phyloP scores from a whole-genome alignment of 2,888 invertebrate genomes.

The Leistus spinibarbis region DNA sequence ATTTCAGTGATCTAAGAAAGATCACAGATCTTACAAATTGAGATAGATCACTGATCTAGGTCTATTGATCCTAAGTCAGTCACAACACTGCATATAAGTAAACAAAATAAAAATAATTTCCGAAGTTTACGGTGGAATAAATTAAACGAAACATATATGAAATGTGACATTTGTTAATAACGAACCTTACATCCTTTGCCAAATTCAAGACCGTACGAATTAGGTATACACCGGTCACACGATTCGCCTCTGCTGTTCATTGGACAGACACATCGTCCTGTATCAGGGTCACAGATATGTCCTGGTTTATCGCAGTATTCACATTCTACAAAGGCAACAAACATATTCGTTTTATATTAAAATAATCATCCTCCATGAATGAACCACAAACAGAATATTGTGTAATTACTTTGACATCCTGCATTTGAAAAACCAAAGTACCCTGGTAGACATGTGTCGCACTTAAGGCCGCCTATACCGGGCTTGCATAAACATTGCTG shows the following conservation, averaged over 20 bases:
- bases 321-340: conserved; percentile 64
- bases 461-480: conserved; percentile 75
- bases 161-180: conserved; percentile 7
- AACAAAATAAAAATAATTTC: too few relatives aligned
- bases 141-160: neutral
- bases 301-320: conserved; percentile 79
- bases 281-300: conserved; percentile 86
- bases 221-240: conserved; percentile 80
- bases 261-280: conserved; percentile 93
- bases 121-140: neutral
- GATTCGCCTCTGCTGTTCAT: conserved; percentile 80
- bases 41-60: too few relatives aligned
- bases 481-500: conserved; percentile 81
- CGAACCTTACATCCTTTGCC: conserved; percentile 77
- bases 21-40: too few relatives aligned
- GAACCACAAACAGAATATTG: neutral
- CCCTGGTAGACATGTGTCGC: conserved; percentile 75
- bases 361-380: conserved; percentile 12
- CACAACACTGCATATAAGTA: too few relatives aligned
- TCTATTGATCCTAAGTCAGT: too few relatives aligned
- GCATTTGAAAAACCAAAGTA: conserved; percentile 77
- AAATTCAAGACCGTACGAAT: conserved; percentile 79
- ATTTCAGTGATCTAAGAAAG: too few relatives aligned
- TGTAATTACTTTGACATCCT: conserved; percentile 73
- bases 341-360: neutral